Evolutionary conservation across 2,797 vertebrate species (phyloP).

Genomic region (Cyclura pinguis): DNA sequence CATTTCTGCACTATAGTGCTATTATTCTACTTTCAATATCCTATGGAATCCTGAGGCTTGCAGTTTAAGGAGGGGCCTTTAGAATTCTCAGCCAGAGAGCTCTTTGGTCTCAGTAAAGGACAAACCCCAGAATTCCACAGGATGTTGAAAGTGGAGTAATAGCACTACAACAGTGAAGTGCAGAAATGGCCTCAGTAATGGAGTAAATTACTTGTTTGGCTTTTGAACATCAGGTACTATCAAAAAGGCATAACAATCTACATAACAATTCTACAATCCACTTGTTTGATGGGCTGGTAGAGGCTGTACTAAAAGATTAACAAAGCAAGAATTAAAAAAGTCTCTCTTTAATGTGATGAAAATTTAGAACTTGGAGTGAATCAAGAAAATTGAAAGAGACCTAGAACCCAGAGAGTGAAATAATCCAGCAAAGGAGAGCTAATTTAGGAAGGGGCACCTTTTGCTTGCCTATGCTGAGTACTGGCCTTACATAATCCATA

Average conservation of each 20-base stretch:
- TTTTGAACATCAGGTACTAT: too few species aligned
- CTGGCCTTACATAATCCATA: not conserved
- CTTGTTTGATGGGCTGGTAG: not conserved
- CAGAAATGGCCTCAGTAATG: not conserved
- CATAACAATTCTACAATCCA: not conserved
- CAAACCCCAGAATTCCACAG: too few species aligned
- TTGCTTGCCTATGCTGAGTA: not conserved
- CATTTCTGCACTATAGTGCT: too few species aligned
- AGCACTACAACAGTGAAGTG: too few species aligned
- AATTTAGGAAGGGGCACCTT: not conserved
- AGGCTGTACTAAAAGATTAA: not conserved
- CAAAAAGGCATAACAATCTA: not conserved
- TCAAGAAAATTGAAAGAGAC: not conserved
- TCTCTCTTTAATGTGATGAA: not conserved
- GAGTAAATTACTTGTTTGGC: not conserved
- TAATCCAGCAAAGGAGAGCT: not conserved
- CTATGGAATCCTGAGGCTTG: too few species aligned
- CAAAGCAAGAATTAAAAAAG: not conserved
- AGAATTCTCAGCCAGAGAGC: too few species aligned
- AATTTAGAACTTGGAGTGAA: not conserved
- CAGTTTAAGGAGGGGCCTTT: too few species aligned
- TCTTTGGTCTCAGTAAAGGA: too few species aligned
- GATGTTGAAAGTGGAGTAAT: too few species aligned
- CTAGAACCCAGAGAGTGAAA: not conserved
- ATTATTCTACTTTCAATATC: too few species aligned